phyloP scores from a whole-genome alignment of 2,113 vertebrate genomes.

The Dasypus novemcinctus region DNA sequence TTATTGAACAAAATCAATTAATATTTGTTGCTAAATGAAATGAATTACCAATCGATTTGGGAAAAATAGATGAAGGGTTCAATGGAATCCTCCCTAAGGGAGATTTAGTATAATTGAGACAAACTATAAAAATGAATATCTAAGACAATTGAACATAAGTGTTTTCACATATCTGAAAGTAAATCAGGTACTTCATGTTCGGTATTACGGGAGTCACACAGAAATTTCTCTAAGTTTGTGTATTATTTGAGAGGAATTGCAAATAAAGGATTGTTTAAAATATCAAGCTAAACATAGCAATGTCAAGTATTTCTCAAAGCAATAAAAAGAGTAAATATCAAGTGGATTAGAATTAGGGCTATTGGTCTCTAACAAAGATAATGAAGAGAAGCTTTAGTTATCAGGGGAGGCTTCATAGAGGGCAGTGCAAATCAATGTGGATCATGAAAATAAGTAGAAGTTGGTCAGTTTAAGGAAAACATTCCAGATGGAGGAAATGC shows the following conservation, averaged over 20 bases:
- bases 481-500: neutral
- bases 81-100: neutral
- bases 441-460: neutral
- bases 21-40: neutral
- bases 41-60: neutral
- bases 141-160: neutral
- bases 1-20: neutral
- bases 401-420: neutral
- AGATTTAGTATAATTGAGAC: neutral
- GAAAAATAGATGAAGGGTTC: neutral
- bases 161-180: neutral
- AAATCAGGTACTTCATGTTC: neutral
- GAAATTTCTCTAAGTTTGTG: neutral
- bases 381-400: neutral
- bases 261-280: neutral
- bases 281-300: neutral
- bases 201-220: neutral
- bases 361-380: neutral
- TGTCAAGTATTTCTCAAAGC: neutral
- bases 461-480: neutral
- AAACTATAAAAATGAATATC: neutral
- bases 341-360: neutral
- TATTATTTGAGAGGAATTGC: neutral
- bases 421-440: neutral
- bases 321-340: neutral